Conservation (phyloP, 2,888 invertebrate genomes). For the Chrysomela aeneicollis region DNA sequence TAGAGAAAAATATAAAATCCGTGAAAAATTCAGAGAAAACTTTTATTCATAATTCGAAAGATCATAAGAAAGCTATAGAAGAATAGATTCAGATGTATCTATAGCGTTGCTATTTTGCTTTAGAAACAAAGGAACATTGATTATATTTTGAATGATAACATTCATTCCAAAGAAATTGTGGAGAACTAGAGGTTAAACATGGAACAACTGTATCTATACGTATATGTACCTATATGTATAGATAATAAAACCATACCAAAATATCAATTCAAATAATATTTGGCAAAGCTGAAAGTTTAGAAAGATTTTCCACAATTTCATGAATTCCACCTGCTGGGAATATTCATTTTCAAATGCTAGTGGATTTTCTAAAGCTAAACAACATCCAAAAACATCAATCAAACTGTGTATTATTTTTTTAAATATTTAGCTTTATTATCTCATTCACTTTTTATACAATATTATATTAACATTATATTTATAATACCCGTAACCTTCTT, state of each 20-base stretch:
- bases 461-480: conserved; percentile 57
- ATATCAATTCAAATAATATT: too few relatives aligned
- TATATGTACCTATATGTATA: too few relatives aligned
- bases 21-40: conserved; percentile 45
- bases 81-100: conserved; percentile 44
- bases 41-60: conserved; percentile 46
- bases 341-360: conserved; percentile 43
- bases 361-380: conserved; percentile 36
- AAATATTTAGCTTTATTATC: conserved; percentile 56
- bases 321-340: neutral
- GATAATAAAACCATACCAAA: too few relatives aligned
- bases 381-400: conserved; percentile 48
- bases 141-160: neutral
- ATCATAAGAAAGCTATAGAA: conserved; percentile 46
- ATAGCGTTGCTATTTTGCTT: neutral
- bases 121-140: neutral
- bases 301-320: neutral
- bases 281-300: too few relatives aligned
- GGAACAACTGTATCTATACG: neutral
- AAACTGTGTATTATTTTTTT: conserved; percentile 44
- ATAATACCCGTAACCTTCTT: conserved; percentile 60
- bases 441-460: conserved; percentile 56
- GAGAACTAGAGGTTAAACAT: neutral
- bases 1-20: conserved; percentile 14
- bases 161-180: conserved; percentile 38